Percentiles rank a stretch among this genome's conserved stretches.
phyloP scores from a whole-genome alignment of 2,797 vertebrate genomes.

The Acanthurus leucopareius region DNA sequence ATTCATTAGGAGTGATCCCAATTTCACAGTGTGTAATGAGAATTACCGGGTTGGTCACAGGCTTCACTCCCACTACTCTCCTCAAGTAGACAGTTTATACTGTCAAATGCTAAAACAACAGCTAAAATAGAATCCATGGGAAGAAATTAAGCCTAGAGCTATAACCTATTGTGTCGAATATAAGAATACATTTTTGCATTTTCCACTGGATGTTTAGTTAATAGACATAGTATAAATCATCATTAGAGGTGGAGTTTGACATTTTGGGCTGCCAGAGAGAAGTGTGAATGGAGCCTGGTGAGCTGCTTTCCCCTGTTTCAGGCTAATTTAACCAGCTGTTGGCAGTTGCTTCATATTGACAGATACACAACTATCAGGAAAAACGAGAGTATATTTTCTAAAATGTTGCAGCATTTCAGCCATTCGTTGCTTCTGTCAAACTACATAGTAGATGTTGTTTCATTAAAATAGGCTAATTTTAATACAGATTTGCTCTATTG shows the following conservation, averaged over 20 bases:
- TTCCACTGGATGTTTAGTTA: background rate
- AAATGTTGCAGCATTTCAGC: background rate
- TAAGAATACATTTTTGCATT: background rate
- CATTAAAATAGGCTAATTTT: background rate
- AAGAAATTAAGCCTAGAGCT: background rate
- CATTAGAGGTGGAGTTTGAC: background rate
- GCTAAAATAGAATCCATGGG: background rate
- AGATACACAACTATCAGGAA: background rate
- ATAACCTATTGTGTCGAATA: too few species aligned
- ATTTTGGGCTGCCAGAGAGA: background rate
- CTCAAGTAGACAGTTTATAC: background rate
- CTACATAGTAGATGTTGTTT: background rate
- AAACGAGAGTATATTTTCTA: background rate
- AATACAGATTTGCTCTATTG: background rate
- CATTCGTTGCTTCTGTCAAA: background rate
- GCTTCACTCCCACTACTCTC: conserved; percentile 18
- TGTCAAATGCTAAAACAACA: conserved; percentile 15
- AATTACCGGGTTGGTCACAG: conserved; percentile 55
- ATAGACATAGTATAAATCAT: background rate
- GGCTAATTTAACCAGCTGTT: background rate
- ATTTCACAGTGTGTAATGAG: conserved; percentile 60
- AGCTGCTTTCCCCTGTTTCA: background rate
- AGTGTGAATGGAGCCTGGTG: background rate
- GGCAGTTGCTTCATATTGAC: background rate
- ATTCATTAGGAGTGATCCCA: conserved; percentile 68